These are phyloP conservation scores for Danio albolineatus DNA, from an alignment of 2,797 vertebrate species.

Conservation along the genomic window DNA sequence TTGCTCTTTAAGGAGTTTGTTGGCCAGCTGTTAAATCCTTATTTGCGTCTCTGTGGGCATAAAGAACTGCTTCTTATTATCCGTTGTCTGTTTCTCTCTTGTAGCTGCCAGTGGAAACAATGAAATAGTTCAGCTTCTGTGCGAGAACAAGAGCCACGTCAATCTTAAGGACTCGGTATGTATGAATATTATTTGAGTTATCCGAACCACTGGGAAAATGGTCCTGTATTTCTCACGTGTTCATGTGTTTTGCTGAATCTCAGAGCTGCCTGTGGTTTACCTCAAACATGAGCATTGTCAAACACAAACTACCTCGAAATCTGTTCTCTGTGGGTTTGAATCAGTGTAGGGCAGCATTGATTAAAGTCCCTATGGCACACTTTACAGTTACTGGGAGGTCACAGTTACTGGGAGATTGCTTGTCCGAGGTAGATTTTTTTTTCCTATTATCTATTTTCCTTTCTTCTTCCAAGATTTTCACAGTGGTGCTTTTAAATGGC, in stretches of 20 bases:
- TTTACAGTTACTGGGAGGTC: constrained; percentile 33
- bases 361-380: constrained; percentile 45
- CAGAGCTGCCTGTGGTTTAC: constrained; percentile 36
- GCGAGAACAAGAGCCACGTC: constrained; percentile 86
- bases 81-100: constrained; percentile 51
- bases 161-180: constrained; percentile 90
- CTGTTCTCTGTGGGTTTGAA: constrained; percentile 40
- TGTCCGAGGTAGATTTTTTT: constrained; percentile 18
- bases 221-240: constrained; percentile 3
- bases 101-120: constrained; percentile 86
- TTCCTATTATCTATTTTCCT: constrained; percentile 13
- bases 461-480: background rate
- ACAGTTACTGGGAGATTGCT: constrained; percentile 40
- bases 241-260: constrained; percentile 13
- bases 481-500: constrained; percentile 15
- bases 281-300: constrained; percentile 48
- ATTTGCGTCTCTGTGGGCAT: background rate
- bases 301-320: constrained; percentile 23
- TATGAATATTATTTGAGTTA: constrained; percentile 60
- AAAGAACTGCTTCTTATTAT: constrained; percentile 27
- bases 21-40: constrained; percentile 1
- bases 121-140: constrained; percentile 86
- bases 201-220: constrained; percentile 1
- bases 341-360: constrained; percentile 36
- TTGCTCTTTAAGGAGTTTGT: constrained; percentile 28